A percentile compares a stretch with the other conserved stretches of the same genome.
These are phyloP conservation scores for Danio albolineatus DNA, from an alignment of 2,797 vertebrate genomes.

Conservation along the genomic window DNA sequence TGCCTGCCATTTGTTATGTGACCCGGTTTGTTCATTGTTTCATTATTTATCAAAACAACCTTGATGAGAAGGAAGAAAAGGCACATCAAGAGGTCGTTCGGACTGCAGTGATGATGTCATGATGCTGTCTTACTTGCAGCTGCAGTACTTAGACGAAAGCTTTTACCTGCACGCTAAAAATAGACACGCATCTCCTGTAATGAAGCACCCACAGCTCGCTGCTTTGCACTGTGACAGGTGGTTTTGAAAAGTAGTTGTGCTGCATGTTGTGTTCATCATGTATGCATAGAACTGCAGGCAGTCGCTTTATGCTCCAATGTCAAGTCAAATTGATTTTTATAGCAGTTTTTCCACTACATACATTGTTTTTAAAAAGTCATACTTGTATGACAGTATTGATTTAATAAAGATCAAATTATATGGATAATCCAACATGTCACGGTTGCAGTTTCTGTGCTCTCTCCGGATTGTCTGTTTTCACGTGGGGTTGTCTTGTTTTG, in stretches of 20 bases:
- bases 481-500: too few relatives aligned
- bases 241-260: slow-evolving; percentile 2
- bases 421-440: too few relatives aligned
- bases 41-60: slow-evolving; percentile 41
- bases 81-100: slow-evolving; percentile 21
- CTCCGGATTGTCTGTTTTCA: too few relatives aligned
- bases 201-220: not conserved
- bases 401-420: not conserved
- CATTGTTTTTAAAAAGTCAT: not conserved
- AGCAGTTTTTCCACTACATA: not conserved
- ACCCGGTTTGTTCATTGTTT: slow-evolving; percentile 32
- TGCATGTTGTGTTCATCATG: not conserved
- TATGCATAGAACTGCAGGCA: not conserved
- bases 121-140: slow-evolving; percentile 14
- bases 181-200: slow-evolving; percentile 19
- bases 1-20: not conserved
- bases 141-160: slow-evolving; percentile 33
- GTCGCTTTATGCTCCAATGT: not conserved
- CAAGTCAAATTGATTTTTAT: not conserved
- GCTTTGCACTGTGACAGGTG: not conserved
- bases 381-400: not conserved
- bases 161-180: slow-evolving; percentile 16
- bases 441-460: too few relatives aligned
- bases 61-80: slow-evolving; percentile 32
- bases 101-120: slow-evolving; percentile 38